Conservation (phyloP, 1,140 invertebrate species). For the Drosophila sturtevanti region DNA sequence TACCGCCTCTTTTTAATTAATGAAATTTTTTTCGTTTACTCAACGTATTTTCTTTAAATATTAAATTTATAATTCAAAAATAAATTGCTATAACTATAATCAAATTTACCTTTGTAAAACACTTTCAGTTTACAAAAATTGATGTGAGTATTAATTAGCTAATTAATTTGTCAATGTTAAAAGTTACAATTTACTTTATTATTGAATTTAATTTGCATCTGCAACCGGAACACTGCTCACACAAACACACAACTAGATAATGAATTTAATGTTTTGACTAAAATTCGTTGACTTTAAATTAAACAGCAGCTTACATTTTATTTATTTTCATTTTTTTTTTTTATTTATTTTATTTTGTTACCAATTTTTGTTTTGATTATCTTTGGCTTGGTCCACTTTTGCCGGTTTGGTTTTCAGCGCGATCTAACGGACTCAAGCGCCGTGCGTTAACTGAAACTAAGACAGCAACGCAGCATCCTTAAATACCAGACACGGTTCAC, state of each 20-base stretch:
- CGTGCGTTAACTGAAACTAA: conserved; percentile 79
- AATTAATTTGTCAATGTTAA: not conserved
- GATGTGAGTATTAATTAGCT: not conserved
- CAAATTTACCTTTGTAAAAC: not conserved
- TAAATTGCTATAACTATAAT: not conserved
- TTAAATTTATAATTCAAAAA: not conserved
- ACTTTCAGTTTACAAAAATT: not conserved
- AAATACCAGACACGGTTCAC: conserved; percentile 61
- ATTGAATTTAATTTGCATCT: not conserved
- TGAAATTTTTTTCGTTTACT: no score
- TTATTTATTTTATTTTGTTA: not conserved
- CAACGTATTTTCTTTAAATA: no score
- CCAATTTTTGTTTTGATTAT: conserved; percentile 23
- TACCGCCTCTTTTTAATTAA: no score
- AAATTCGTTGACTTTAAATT: not conserved
- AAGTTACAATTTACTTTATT: not conserved
- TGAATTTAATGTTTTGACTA: not conserved
- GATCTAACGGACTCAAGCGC: conserved; percentile 73
- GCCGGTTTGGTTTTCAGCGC: conserved; percentile 53
- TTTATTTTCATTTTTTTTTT: conserved; percentile 38
- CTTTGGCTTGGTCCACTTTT: conserved; percentile 27
- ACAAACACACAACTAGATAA: not conserved
- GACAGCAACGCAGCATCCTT: conserved; percentile 80
- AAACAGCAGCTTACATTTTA: not conserved
- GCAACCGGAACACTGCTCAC: not conserved